A percentile compares a stretch with the other conserved stretches of the same genome.
These are phyloP conservation scores for Gonatopus flavifemur DNA, from an alignment of 1,140 invertebrate genomes.

Conservation along the genomic window DNA sequence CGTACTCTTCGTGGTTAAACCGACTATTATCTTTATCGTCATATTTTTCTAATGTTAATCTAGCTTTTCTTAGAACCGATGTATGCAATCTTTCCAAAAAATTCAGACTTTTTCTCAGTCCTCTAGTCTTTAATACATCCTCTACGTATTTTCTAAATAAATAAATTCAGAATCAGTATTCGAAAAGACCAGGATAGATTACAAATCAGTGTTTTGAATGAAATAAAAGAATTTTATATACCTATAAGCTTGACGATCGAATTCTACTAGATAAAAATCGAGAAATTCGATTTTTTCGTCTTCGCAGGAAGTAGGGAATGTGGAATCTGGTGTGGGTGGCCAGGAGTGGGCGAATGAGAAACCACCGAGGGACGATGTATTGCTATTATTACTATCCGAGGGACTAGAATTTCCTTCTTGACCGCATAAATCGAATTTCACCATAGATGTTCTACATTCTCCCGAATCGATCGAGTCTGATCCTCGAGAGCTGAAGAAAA, in stretches of 20 bases:
- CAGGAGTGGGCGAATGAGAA: constrained; percentile 32
- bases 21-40: constrained; percentile 39
- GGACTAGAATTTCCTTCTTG: constrained; percentile 38
- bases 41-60: constrained; percentile 67
- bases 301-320: constrained; percentile 31
- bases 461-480: constrained; percentile 32
- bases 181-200: not conserved
- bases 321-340: constrained; percentile 37
- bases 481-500: constrained; percentile 32
- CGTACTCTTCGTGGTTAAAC: constrained; percentile 50
- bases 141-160: constrained; percentile 78
- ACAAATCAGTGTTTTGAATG: not conserved
- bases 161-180: constrained; percentile 3
- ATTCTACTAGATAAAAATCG: constrained; percentile 46
- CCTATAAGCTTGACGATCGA: constrained; percentile 59
- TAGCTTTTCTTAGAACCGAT: constrained; percentile 68
- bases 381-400: constrained; percentile 55
- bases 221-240: constrained; percentile 19
- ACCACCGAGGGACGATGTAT: constrained; percentile 39
- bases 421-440: constrained; percentile 41
- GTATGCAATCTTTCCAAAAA: constrained; percentile 74
- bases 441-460: constrained; percentile 25
- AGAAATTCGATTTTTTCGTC: constrained; percentile 35
- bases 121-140: constrained; percentile 82
- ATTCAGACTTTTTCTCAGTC: constrained; percentile 74